These are phyloP conservation scores for Masticophis lateralis DNA, from an alignment of 2,797 vertebrate genomes.

Conservation along the genomic window DNA sequence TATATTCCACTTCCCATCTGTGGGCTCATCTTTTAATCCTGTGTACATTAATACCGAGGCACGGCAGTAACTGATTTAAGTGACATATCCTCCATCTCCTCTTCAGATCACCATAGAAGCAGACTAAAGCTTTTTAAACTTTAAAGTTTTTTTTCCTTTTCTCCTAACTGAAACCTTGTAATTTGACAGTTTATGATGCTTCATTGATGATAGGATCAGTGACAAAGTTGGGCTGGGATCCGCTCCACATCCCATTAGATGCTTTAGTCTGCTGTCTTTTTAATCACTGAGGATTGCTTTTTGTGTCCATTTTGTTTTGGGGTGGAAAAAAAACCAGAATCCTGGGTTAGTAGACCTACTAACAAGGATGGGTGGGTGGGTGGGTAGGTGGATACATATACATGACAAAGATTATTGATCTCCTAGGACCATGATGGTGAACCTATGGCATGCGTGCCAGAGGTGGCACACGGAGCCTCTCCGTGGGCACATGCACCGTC, in stretches of 20 bases:
- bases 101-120: neutral
- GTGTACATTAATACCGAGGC: neutral
- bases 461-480: too few relatives aligned
- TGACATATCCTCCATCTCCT: neutral
- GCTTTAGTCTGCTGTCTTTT: neutral
- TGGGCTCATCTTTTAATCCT: neutral
- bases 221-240: neutral
- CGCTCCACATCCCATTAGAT: neutral
- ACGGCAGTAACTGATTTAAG: neutral
- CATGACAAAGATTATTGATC: neutral
- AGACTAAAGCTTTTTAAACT: neutral
- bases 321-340: neutral
- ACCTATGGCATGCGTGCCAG: too few relatives aligned
- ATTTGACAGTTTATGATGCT: neutral
- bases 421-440: neutral
- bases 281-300: neutral
- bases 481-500: too few relatives aligned
- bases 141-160: neutral
- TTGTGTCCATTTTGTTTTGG: neutral
- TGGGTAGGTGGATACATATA: neutral
- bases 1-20: neutral
- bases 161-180: neutral
- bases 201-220: neutral
- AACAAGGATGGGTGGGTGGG: neutral
- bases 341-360: neutral